Conservation (phyloP, 2,113 vertebrate species). For the Antechinus flavipes region DNA sequence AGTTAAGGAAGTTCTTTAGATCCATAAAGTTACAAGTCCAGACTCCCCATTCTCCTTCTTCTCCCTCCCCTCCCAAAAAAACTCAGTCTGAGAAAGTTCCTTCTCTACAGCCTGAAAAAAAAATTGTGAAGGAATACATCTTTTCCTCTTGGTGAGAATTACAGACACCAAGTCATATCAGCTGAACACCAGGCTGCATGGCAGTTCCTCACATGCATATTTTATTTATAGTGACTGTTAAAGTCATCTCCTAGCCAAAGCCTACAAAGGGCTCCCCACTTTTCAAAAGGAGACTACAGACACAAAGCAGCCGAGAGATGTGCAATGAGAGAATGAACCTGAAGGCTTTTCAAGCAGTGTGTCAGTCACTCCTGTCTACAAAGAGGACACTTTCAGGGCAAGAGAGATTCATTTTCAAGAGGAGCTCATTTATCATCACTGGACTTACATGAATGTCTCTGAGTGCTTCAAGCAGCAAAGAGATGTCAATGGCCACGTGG, state of each 20-base stretch:
- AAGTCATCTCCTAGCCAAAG: slow-evolving; percentile 43
- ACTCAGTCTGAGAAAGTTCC: not conserved
- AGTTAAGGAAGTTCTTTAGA: not conserved
- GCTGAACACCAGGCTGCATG: slow-evolving; percentile 36
- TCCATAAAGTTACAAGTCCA: not conserved
- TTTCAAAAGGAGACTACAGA: not conserved
- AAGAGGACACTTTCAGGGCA: slow-evolving; percentile 55
- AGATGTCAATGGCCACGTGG: slow-evolving; percentile 62
- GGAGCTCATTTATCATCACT: slow-evolving; percentile 63
- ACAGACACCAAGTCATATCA: slow-evolving; percentile 9
- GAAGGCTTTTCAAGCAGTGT: slow-evolving; percentile 29
- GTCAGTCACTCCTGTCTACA: slow-evolving; percentile 63
- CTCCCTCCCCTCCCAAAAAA: not conserved
- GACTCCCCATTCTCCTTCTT: not conserved
- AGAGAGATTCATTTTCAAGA: slow-evolving; percentile 71
- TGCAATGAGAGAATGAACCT: slow-evolving; percentile 25
- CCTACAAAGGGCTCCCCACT: not conserved
- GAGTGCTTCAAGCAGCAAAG: slow-evolving; percentile 54
- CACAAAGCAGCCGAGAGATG: not conserved
- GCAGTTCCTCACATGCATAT: slow-evolving; percentile 22
- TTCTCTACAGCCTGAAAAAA: not conserved
- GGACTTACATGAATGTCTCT: slow-evolving; percentile 30
- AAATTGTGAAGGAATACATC: not conserved
- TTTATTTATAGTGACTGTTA: slow-evolving; percentile 47
- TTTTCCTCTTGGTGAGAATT: not conserved